These are phyloP conservation scores for Anableps anableps DNA, from an alignment of 2,797 vertebrate species.

Conservation along the genomic window DNA sequence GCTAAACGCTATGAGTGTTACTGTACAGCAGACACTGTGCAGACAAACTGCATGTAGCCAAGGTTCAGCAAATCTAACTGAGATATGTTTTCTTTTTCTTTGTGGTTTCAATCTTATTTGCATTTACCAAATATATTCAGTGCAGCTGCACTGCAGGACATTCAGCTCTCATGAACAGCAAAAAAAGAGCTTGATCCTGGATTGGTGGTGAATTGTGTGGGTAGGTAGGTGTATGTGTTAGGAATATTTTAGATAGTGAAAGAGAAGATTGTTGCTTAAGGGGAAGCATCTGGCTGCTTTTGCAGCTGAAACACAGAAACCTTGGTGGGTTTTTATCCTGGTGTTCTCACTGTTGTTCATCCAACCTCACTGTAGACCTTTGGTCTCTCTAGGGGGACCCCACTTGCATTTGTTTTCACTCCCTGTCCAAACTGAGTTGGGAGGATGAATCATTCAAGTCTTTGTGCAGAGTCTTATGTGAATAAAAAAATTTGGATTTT, in stretches of 20 bases:
- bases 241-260: conserved; percentile 56
- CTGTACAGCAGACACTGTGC: conserved; percentile 45
- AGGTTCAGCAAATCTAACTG: conserved; percentile 38
- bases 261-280: conserved; percentile 46
- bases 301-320: conserved; percentile 55
- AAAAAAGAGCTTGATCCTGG: conserved; percentile 27
- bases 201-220: conserved; percentile 39
- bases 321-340: conserved; percentile 47
- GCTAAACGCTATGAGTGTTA: conserved; percentile 27
- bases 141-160: conserved; percentile 2
- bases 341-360: conserved; percentile 68
- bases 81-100: conserved; percentile 40
- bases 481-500: conserved; percentile 61
- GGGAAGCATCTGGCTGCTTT: conserved; percentile 55
- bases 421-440: conserved; percentile 65
- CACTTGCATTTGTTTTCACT: conserved; percentile 73
- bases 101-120: conserved; percentile 20
- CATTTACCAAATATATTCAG: conserved; percentile 29
- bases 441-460: conserved; percentile 72
- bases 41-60: conserved; percentile 42
- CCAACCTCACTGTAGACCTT: conserved; percentile 46
- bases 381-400: conserved; percentile 39
- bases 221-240: conserved; percentile 38
- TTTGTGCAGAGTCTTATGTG: conserved; percentile 58
- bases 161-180: conserved; percentile 24